Evolutionary conservation across 2,797 vertebrate species (phyloP).

Genomic region (Sphaeramia orbicularis): DNA sequence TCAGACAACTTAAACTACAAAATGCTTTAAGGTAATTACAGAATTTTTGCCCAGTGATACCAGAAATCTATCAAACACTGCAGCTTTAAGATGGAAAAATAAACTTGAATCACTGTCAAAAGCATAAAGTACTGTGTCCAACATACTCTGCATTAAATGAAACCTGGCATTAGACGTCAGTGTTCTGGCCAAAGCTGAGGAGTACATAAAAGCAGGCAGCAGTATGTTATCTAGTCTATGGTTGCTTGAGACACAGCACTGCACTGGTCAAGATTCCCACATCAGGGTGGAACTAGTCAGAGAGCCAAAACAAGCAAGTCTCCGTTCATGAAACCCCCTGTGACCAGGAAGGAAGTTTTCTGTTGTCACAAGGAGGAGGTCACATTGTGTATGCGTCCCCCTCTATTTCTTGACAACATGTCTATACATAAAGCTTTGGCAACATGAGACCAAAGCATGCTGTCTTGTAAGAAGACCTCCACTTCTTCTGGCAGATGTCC

Average conservation of each 20-base stretch:
- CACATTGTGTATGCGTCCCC: constrained; percentile 60
- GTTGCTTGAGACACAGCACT: constrained; percentile 5
- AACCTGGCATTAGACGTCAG: constrained; percentile 1
- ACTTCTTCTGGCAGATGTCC: constrained; percentile 8
- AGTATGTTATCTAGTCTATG: constrained; percentile 2
- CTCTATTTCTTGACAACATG: constrained; percentile 54
- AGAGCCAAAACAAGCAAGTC: constrained; percentile 68
- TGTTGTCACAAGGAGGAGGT: constrained; percentile 65
- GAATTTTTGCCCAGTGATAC: too few relatives aligned
- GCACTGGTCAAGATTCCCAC: constrained; percentile 60
- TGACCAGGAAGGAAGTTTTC: constrained; percentile 76
- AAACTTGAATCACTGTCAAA: constrained; percentile 8
- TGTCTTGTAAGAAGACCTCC: constrained; percentile 10
- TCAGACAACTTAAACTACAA: too few relatives aligned
- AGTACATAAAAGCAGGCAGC: too few relatives aligned
- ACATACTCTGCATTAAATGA: neutral
- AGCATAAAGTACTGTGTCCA: neutral
- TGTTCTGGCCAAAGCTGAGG: neutral
- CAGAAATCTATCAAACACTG: too few relatives aligned
- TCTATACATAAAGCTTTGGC: constrained; percentile 35
- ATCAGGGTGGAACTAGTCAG: constrained; percentile 52
- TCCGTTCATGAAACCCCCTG: constrained; percentile 35
- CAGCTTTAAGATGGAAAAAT: constrained; percentile 1
- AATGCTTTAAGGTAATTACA: too few relatives aligned
- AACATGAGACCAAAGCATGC: neutral